Conservation (phyloP, 2,888 invertebrate species). For the Watsonalla binaria region DNA sequence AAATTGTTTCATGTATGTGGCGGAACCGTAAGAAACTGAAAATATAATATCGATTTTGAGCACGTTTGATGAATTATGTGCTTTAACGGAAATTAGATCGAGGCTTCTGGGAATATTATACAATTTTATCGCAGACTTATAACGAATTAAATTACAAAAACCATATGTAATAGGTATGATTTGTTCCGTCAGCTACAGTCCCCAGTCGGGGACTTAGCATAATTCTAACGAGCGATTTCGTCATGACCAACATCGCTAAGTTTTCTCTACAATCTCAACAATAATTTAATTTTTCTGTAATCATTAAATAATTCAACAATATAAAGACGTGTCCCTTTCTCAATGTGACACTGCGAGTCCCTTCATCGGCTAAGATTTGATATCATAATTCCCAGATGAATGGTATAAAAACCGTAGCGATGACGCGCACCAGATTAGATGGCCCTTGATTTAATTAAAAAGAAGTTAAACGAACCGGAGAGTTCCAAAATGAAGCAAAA, state of each 20-base stretch:
- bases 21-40: not conserved
- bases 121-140: too few relatives aligned
- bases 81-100: not conserved
- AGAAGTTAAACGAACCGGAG: constrained; percentile 61
- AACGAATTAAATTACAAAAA: too few relatives aligned
- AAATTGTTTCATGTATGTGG: not conserved
- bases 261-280: too few relatives aligned
- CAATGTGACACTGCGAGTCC: not conserved
- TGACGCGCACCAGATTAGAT: constrained; percentile 33
- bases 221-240: too few relatives aligned
- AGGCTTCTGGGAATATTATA: not conserved
- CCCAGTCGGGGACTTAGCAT: too few relatives aligned
- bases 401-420: constrained; percentile 27
- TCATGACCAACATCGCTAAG: too few relatives aligned
- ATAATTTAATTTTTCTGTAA: too few relatives aligned
- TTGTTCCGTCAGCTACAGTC: too few relatives aligned
- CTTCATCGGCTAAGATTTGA: constrained; percentile 8
- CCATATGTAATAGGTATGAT: too few relatives aligned
- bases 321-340: not conserved
- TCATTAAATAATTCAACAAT: too few relatives aligned
- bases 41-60: not conserved
- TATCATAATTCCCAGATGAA: constrained; percentile 26
- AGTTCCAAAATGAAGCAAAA: constrained; percentile 45
- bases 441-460: constrained; percentile 66
- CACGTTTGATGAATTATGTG: not conserved